phyloP scores from a whole-genome alignment of 2,797 vertebrate species.

The Leptodactylus fallax region DNA sequence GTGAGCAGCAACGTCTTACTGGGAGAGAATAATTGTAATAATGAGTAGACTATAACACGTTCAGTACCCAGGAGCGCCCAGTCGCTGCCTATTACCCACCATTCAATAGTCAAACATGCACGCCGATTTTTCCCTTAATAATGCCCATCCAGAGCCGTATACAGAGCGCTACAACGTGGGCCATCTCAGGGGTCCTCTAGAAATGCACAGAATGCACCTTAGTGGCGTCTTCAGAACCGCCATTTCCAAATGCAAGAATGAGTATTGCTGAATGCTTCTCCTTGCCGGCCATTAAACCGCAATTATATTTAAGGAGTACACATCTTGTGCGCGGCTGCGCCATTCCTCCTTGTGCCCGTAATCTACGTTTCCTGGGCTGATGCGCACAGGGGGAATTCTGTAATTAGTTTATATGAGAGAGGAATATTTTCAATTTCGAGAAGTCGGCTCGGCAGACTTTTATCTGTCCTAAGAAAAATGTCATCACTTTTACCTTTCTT shows the following conservation, averaged over 20 bases:
- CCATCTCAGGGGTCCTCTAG: not conserved
- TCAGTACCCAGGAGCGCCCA: not conserved
- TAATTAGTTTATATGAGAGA: slow-evolving; percentile 50
- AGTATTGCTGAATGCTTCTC: slow-evolving; percentile 26
- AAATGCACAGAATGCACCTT: not conserved
- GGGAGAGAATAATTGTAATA: slow-evolving; percentile 19
- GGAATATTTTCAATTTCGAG: slow-evolving; percentile 36
- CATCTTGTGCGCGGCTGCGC: not conserved
- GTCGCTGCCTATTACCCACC: not conserved
- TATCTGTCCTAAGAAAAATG: not conserved
- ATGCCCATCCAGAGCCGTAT: not conserved
- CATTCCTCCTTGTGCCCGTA: slow-evolving; percentile 19
- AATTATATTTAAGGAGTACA: slow-evolving; percentile 24
- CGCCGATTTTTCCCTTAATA: slow-evolving; percentile 6
- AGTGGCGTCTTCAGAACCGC: not conserved
- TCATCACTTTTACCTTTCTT: not conserved
- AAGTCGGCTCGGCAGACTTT: not conserved
- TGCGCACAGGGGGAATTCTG: slow-evolving; percentile 29
- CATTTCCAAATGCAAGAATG: slow-evolving; percentile 9
- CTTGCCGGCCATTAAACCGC: slow-evolving; percentile 24
- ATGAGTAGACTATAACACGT: slow-evolving; percentile 8
- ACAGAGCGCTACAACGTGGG: not conserved
- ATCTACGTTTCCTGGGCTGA: slow-evolving; percentile 30
- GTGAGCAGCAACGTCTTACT: not conserved
- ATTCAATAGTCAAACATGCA: not conserved